Evolutionary conservation across 2,797 vertebrate species (phyloP).

Genomic region (Uromys caudimaculatus): DNA sequence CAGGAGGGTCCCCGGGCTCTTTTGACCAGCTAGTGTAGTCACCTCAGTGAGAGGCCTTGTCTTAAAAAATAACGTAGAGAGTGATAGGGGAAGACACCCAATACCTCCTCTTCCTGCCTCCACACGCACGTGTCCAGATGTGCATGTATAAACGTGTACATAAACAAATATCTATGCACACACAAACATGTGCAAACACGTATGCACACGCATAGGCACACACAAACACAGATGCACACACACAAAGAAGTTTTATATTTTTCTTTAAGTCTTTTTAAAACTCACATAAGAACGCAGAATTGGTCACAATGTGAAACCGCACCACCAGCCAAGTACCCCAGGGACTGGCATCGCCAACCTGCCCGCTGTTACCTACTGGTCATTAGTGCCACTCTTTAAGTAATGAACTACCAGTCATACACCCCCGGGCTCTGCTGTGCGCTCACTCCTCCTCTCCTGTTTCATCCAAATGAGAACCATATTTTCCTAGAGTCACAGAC

Average conservation of each 20-base stretch:
- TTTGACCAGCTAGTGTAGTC: background rate
- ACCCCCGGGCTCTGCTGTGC: conserved; percentile 27
- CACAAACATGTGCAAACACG: background rate
- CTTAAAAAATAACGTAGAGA: background rate
- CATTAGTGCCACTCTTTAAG: conserved; percentile 24
- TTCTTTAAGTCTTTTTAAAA: background rate
- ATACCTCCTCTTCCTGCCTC: background rate
- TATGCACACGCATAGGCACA: background rate
- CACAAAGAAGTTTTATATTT: background rate
- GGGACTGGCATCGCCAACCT: background rate
- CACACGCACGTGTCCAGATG: background rate
- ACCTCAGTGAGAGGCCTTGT: background rate
- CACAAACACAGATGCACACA: background rate
- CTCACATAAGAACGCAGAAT: background rate
- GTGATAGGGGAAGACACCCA: background rate
- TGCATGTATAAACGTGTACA: background rate
- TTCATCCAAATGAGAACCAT: conserved; percentile 78
- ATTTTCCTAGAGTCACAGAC: conserved; percentile 61
- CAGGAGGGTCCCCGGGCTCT: background rate
- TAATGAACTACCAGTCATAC: background rate
- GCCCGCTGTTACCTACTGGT: conserved; percentile 29
- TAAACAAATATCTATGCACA: background rate
- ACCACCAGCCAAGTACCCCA: background rate
- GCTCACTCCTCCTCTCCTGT: conserved; percentile 24
- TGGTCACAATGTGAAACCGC: background rate